Evolutionary conservation across 2,888 invertebrate genomes (phyloP), one percentile per base, ranked within the genome.

Genomic region (Dicycla oo): DNA sequence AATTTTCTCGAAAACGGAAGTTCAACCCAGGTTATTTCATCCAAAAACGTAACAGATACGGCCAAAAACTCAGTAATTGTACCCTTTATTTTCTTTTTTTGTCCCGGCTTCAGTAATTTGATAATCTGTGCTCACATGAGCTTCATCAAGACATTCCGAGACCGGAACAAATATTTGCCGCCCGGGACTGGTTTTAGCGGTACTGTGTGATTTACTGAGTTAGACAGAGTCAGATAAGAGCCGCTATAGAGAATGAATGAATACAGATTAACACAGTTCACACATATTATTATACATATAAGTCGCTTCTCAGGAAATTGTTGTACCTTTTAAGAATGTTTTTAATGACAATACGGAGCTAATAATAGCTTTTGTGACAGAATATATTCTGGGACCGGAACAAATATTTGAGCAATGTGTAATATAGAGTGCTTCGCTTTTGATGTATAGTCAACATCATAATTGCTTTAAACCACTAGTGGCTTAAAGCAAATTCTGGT

Each of bases 121-220:
- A 84, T 82, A 76, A 77, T 80, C 76, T 68, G 61, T 78, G 72
- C 75, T 70, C 73, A 69, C 63, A 63, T 67, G 71, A 64, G 62
- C 61, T 73, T 81, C 73, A 77, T 79, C 73, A 81, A 82, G 78
- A 70, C 75, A 81, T 83, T 79, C 78, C 73, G 47, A 51, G 53
- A 38, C 72, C 75, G 79, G 84, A 84, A 81, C 85, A 80, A 84
- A 86, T 81, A 84, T 84, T 86, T 82, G 74, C 64, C 61, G 54
- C 43, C 23, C 45, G 51, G 30, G 67, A 82, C 83, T 49, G 79
- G 80, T 80, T 82, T 78, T 73, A 49, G 40, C 34, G 20, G 79
- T 56, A 30, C 60, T 43, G 30, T 56, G 65, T 56, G 64, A 71
- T 62, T 71, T 34, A 61, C 53, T 69, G 45, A 61, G 43, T 53